Base-by-base conservation (phyloP, 2,888 invertebrate genomes). In the Luperina testacea region DNA sequence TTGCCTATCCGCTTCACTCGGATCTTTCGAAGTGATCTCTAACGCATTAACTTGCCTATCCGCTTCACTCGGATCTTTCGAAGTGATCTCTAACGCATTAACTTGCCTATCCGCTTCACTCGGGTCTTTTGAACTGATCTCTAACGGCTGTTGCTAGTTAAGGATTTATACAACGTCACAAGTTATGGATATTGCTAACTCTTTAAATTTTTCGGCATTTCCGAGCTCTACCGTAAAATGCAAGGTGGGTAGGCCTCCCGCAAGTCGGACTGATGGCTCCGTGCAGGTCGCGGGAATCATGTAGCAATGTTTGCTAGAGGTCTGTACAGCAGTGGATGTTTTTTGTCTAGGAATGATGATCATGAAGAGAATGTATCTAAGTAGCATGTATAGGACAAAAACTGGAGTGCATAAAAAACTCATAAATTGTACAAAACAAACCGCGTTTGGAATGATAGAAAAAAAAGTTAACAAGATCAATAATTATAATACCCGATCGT, bases 141-240 rank as follows among this genome's bases (percentile, higher is more conserved):
- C 24, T 75, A 38, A 57, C 63, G 13, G 63, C 42, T 76, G 51
- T 51, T 53, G 51, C 27, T 64, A 75, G 76, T 53, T 75, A 42
- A 76, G 63, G 63, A 51, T 76, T 72, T 48, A 51, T 74, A 38
- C 8, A 38, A 63, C 20, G 17, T 38, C 38, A 51, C 73, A 61
- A 11, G n/a, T 38, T 48, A 38, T 20, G 32, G 45, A 11, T 27
- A 53, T 24, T 24, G 7, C 27, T 45, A 17, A 45, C 2, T n/a
- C 20, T 20, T 38, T n/a, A 9, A n/a, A 20, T 11, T n/a, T 38
- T 11, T n/a, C 11, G 15, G 51, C 15, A n/a, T 73, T 38, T 48
- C 38, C 38, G 17, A 32, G 24, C 17, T 24, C 63, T 24, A 51
- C 13, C 13, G 48, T 20, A 32, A 51, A 27, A 69, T 69, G 20